Conservation (phyloP, 1,140 invertebrate species). For the Coenobita brevimanus region DNA sequence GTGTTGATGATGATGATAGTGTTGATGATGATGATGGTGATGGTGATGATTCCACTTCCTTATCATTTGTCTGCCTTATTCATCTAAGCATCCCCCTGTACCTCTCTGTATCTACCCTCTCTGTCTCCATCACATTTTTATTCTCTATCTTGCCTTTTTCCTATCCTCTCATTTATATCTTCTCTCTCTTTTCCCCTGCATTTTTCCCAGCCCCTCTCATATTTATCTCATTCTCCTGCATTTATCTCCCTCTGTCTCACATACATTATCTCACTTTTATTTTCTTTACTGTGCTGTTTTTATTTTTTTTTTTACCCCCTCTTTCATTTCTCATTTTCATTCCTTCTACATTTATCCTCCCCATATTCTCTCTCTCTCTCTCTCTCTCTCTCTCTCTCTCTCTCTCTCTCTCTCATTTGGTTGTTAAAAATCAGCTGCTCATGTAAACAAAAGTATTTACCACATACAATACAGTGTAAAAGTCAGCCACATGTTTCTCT, state of each 20-base stretch:
- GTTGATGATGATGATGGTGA: too few relatives aligned
- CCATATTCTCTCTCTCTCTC: neutral
- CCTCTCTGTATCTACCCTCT: too few relatives aligned
- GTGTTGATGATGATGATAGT: too few relatives aligned
- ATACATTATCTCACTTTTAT: neutral
- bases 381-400: neutral
- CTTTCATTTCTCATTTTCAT: neutral
- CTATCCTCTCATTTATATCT: neutral
- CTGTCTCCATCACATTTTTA: too few relatives aligned
- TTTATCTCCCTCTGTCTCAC: neutral
- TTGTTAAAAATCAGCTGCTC: neutral
- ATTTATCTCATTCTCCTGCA: neutral
- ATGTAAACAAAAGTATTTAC: neutral
- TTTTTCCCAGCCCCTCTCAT: neutral
- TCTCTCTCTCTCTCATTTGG: neutral
- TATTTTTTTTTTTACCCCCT: neutral
- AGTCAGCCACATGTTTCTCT: too few relatives aligned
- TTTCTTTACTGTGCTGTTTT: neutral
- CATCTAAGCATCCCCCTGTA: too few relatives aligned
- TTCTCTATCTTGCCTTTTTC: too few relatives aligned
- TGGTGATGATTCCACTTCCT: too few relatives aligned
- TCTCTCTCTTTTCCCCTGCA: neutral
- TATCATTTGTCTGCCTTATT: too few relatives aligned
- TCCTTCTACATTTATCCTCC: too few relatives aligned
- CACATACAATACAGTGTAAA: too few relatives aligned